Base-by-base conservation (phyloP, 2,888 invertebrate species). In the Lasioglossum leucozonium region DNA sequence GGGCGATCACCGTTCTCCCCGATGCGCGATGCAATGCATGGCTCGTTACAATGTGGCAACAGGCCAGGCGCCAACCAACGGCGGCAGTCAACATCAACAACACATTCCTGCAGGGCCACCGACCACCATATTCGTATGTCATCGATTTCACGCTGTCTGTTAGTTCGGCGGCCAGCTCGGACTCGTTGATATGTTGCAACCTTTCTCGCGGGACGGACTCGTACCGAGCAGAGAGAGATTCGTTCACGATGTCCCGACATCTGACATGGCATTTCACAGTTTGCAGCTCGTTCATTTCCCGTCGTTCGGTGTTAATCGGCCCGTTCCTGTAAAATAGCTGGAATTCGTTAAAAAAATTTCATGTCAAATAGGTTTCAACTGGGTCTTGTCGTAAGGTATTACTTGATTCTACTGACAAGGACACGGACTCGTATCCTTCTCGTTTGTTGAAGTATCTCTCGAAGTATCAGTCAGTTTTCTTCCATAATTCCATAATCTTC, bases 21-120 rank as follows among this genome's bases (percentile, higher is more conserved):
- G 37, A 62, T 30, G 62, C 30, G 73, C 51, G 51, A n/a, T 51
- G 51, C 51, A 51, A 84, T 82, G 62, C 62, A 16, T 37, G 72
- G 55, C 55, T 44, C 55, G 67, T 37, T 40, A 26, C 67, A 77
- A 82, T 82, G 83, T 77, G 77, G 83, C 73, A 84, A 83, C 84
- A 58, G 37, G 77, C 84, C 84, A 83, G 78, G 85, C 85, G 79
- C 75, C 84, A 47, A 67, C 79, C 76, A 84, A 79, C 84, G 72
- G 47, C 79, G 79, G 74, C 84, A 84, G 75, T 84, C 79, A 75
- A 85, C 72, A 75, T 76, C 75, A 85, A 84, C 85, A 76, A 85
- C 79, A 67, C 44, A 65, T 40, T 40, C 37, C 84, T 11, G 30
- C 34, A 72, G 11, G 55, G 22, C 75, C 67, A 69, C 37, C 42